A percentile compares a stretch with the other conserved stretches of the same genome.
These are phyloP conservation scores for Cyphomyrus discorhynchus DNA, from an alignment of 2,113 vertebrate genomes.

Conservation along the genomic window DNA sequence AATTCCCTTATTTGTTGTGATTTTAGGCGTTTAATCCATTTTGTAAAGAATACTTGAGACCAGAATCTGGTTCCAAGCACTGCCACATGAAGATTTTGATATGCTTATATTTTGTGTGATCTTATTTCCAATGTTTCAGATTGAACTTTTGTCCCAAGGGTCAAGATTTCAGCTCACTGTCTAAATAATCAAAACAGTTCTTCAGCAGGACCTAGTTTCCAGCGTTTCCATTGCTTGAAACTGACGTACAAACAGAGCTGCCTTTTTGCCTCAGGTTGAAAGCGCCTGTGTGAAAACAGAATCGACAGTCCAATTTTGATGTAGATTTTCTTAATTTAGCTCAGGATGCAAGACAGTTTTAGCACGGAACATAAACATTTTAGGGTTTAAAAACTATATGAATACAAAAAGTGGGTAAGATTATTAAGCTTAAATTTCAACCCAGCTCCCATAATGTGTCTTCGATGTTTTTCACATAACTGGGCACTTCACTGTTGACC, in stretches of 20 bases:
- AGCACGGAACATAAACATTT: slow-evolving; percentile 37
- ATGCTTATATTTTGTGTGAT: not conserved
- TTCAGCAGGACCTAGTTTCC: not conserved
- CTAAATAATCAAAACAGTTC: not conserved
- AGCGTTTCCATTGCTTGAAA: not conserved
- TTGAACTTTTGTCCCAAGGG: not conserved
- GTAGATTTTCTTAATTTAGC: slow-evolving; percentile 35
- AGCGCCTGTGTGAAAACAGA: not conserved
- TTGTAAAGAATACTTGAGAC: not conserved
- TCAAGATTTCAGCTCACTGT: not conserved
- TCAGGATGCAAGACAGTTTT: slow-evolving; percentile 33
- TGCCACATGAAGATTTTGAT: not conserved
- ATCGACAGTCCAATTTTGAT: slow-evolving; percentile 20
- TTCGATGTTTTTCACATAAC: slow-evolving; percentile 38
- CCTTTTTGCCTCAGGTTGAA: slow-evolving; percentile 4
- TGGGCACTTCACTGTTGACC: slow-evolving; percentile 46
- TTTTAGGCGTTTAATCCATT: not conserved
- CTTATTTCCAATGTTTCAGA: not conserved
- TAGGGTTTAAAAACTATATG: slow-evolving; percentile 15
- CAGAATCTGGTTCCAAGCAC: not conserved
- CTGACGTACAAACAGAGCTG: not conserved
- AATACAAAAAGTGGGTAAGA: slow-evolving; percentile 40
- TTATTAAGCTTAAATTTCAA: slow-evolving; percentile 48
- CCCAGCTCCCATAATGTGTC: slow-evolving; percentile 44
- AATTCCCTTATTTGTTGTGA: not conserved